phyloP scores from a whole-genome alignment of 37 sponge, comb jelly and placozoan genomes.

The Mnemiopsis leidyi region DNA sequence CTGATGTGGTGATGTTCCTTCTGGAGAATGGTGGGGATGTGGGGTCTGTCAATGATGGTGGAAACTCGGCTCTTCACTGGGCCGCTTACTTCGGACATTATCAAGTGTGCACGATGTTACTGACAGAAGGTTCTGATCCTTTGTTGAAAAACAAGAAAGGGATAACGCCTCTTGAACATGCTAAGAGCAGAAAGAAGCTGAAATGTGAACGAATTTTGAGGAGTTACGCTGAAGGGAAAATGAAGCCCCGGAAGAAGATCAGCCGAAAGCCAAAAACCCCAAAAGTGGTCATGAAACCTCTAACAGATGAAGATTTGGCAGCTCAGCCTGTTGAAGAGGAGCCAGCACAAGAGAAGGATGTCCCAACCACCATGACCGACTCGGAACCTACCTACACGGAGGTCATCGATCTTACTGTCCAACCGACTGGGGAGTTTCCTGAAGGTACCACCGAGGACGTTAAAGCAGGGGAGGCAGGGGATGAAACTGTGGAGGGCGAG shows the following conservation, averaged over 20 bases:
- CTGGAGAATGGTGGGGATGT: conserved; percentile 31
- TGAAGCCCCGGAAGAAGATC: conserved; percentile 54
- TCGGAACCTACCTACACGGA: conserved; percentile 48
- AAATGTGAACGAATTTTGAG: conserved; percentile 63
- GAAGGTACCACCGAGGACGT: background rate
- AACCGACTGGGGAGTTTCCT: conserved; percentile 10
- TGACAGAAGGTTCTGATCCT: conserved; percentile 59
- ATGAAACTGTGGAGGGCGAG: background rate
- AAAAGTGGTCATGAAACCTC: background rate
- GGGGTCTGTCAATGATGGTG: conserved; percentile 36
- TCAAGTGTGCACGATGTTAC: conserved; percentile 63
- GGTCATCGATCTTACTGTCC: conserved; percentile 39
- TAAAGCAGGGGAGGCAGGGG: background rate
- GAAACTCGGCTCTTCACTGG: conserved; percentile 65
- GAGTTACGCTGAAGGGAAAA: conserved; percentile 47
- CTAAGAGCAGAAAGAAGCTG: conserved; percentile 63
- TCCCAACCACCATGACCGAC: background rate
- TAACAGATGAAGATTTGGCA: background rate
- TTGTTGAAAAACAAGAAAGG: conserved; percentile 47
- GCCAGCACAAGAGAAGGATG: background rate
- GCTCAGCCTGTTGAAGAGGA: background rate
- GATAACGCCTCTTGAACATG: conserved; percentile 57
- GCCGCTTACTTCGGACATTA: conserved; percentile 63
- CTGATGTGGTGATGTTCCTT: conserved; percentile 55
- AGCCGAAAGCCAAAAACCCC: background rate